Evolutionary conservation across 2,888 invertebrate species (phyloP).

Genomic region (Diarsia rubi): DNA sequence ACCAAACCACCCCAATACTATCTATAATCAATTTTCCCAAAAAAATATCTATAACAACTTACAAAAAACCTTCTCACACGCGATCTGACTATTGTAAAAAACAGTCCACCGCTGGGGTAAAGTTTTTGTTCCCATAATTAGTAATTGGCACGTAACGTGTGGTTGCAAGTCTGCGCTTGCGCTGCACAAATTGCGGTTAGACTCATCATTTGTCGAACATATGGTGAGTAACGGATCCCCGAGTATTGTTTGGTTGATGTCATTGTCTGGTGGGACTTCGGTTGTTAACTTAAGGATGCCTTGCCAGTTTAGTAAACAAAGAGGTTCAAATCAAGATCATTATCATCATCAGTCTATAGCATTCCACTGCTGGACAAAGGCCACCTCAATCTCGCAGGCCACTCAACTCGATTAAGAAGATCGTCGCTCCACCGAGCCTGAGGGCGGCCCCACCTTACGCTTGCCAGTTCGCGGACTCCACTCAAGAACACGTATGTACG

Average conservation of each 20-base stretch:
- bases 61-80: slow-evolving; percentile 55
- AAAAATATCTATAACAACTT: slow-evolving; percentile 20
- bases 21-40: slow-evolving; percentile 49
- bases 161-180: slow-evolving; percentile 71
- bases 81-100: slow-evolving; percentile 66
- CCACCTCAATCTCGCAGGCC: too few species aligned
- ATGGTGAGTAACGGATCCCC: slow-evolving; percentile 59
- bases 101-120: slow-evolving; percentile 63
- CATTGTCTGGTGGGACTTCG: slow-evolving; percentile 25
- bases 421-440: too few species aligned
- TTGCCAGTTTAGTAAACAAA: neutral
- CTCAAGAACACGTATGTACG: too few species aligned
- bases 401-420: too few species aligned
- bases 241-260: slow-evolving; percentile 32
- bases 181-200: slow-evolving; percentile 67
- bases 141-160: slow-evolving; percentile 84
- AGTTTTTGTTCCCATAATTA: slow-evolving; percentile 80
- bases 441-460: too few species aligned
- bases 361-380: too few species aligned
- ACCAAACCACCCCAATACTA: slow-evolving; percentile 24
- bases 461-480: too few species aligned
- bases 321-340: neutral
- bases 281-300: neutral
- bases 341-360: too few species aligned
- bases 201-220: slow-evolving; percentile 56